Evolutionary conservation across 2,113 vertebrate genomes (phyloP).

Genomic region (Platysternon megacephalum): DNA sequence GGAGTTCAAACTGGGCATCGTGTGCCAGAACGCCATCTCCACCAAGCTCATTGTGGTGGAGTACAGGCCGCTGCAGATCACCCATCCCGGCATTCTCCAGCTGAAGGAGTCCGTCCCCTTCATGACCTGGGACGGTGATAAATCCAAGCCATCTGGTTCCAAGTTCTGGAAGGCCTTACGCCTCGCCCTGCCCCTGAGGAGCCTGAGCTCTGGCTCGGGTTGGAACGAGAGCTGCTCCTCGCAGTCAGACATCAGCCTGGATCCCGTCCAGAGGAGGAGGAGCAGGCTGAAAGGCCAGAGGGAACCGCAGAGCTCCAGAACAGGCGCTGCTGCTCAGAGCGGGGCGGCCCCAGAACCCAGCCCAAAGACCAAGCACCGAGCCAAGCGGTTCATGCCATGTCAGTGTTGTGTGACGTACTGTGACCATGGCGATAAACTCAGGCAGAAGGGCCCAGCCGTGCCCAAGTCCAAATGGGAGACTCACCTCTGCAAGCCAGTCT

Average conservation of each 20-base stretch:
- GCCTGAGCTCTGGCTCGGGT: slow-evolving; percentile 80
- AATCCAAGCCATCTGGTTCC: slow-evolving; percentile 81
- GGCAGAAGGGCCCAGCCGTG: slow-evolving; percentile 66
- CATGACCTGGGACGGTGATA: slow-evolving; percentile 86
- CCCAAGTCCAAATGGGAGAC: slow-evolving; percentile 76
- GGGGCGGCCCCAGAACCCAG: neutral
- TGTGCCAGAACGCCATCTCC: slow-evolving; percentile 84
- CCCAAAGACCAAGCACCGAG: slow-evolving; percentile 39
- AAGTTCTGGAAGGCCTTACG: slow-evolving; percentile 91
- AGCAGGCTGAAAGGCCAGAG: slow-evolving; percentile 71
- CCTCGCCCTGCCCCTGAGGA: slow-evolving; percentile 86
- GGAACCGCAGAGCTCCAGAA: neutral
- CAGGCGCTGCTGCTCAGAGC: neutral
- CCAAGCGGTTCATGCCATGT: slow-evolving; percentile 75
- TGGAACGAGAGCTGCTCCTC: slow-evolving; percentile 94
- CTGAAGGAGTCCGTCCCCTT: slow-evolving; percentile 83
- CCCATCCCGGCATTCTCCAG: slow-evolving; percentile 82
- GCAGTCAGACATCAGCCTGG: slow-evolving; percentile 88
- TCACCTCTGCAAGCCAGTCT: slow-evolving; percentile 69
- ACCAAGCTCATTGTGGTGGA: slow-evolving; percentile 85
- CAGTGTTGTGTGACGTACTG: slow-evolving; percentile 81
- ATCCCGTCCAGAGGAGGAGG: slow-evolving; percentile 74
- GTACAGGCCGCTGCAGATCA: slow-evolving; percentile 81
- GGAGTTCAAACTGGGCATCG: slow-evolving; percentile 90
- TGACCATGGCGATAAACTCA: slow-evolving; percentile 66